Conservation (phyloP, 2,113 vertebrate species). For the Eulacestoma nigropectus region DNA sequence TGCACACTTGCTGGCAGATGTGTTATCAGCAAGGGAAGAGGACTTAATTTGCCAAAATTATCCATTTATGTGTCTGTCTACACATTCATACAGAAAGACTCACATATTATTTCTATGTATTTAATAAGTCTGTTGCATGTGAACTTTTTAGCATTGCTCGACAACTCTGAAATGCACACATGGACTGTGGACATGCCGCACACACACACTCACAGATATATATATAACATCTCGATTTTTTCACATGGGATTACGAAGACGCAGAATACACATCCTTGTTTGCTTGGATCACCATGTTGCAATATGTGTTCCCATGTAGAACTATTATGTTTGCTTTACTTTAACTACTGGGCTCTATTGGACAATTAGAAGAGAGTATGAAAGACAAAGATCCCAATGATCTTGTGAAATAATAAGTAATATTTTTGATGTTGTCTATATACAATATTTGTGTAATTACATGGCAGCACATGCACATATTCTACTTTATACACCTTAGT, state of each 20-base stretch:
- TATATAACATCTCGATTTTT: not conserved
- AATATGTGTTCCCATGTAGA: not conserved
- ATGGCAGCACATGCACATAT: not conserved
- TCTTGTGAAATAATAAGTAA: not conserved
- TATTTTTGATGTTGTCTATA: not conserved
- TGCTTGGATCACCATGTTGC: not conserved
- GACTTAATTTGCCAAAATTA: not conserved
- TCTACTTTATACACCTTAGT: not conserved
- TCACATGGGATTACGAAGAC: rapidly evolving
- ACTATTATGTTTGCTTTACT: not conserved
- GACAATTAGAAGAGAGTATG: not conserved
- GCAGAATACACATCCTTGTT: not conserved
- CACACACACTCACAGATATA: not conserved
- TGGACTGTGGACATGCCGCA: not conserved
- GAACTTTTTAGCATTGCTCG: not conserved
- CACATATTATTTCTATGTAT: not conserved
- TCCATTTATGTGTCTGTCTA: not conserved
- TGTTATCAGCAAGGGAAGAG: conserved; percentile 8
- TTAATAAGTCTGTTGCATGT: not conserved
- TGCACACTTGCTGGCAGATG: conserved; percentile 11
- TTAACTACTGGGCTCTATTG: not conserved
- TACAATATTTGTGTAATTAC: not conserved
- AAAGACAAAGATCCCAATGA: not conserved
- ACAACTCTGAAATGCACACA: not conserved
- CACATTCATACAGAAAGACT: not conserved